These are phyloP conservation scores for Chitala chitala DNA, from an alignment of 2,113 vertebrate species.

Conservation along the genomic window DNA sequence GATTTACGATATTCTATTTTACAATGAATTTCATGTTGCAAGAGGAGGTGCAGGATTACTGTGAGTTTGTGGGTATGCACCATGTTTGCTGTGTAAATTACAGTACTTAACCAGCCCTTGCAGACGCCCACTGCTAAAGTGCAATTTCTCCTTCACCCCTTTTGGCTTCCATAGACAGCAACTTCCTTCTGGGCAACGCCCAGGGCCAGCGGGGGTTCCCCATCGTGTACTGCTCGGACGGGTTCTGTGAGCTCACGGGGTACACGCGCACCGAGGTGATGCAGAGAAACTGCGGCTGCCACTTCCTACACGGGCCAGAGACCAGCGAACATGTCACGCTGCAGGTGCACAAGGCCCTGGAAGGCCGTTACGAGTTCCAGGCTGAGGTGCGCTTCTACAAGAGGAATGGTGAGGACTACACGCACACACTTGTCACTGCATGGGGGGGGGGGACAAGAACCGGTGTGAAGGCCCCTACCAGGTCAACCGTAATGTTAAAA, in stretches of 20 bases:
- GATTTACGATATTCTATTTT: too few species aligned
- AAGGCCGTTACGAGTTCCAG: slow-evolving; percentile 82
- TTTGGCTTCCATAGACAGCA: slow-evolving; percentile 73
- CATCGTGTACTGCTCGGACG: slow-evolving; percentile 92
- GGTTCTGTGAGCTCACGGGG: slow-evolving; percentile 90
- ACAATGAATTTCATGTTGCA: too few species aligned
- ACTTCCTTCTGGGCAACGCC: slow-evolving; percentile 90
- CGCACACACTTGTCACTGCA: background rate
- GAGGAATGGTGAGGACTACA: slow-evolving; percentile 72
- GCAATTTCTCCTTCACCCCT: background rate
- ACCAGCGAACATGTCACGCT: slow-evolving; percentile 76
- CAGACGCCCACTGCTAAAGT: background rate
- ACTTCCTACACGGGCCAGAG: slow-evolving; percentile 82
- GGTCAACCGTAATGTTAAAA: too few species aligned
- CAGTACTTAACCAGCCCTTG: too few species aligned
- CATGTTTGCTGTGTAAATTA: too few species aligned
- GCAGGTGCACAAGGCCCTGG: slow-evolving; percentile 78
- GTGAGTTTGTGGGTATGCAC: too few species aligned
- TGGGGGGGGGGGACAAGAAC: too few species aligned
- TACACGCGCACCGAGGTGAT: slow-evolving; percentile 87
- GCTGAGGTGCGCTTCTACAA: slow-evolving; percentile 85
- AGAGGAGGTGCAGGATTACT: too few species aligned
- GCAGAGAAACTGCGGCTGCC: slow-evolving; percentile 89
- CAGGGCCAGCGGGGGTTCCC: slow-evolving; percentile 82
- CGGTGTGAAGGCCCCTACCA: too few species aligned